A percentile compares a stretch with the other conserved stretches of the same genome.
Conservation (phyloP, 1,140 invertebrate genomes). For the Dendrolimus kikuchii region DNA sequence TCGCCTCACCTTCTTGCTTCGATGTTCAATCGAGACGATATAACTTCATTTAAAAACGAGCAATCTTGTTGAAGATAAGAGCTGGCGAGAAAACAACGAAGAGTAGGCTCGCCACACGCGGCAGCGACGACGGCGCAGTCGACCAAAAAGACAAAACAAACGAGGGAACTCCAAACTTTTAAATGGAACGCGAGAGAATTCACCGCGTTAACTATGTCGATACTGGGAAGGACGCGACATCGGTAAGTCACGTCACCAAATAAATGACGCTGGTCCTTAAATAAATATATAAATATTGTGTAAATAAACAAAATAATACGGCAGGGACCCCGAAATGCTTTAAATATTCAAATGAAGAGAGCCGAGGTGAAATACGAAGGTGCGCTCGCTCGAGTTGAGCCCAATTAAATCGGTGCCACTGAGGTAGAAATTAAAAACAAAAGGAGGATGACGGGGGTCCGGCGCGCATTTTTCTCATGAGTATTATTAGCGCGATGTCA, state of each 20-base stretch:
- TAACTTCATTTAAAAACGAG: constrained; percentile 72
- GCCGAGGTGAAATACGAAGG: constrained; percentile 69
- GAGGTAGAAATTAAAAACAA: constrained; percentile 72
- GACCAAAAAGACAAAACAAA: constrained; percentile 52
- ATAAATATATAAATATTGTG: constrained; percentile 69
- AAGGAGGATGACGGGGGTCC: constrained; percentile 64
- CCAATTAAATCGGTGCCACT: constrained; percentile 72
- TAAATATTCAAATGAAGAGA: constrained; percentile 72
- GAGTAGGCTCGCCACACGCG: constrained; percentile 59
- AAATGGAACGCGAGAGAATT: constrained; percentile 67
- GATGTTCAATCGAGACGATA: constrained; percentile 66
- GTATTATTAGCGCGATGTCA: constrained; percentile 71
- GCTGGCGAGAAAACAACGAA: constrained; percentile 69
- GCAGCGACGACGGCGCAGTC: constrained; percentile 40
- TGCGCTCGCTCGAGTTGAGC: constrained; percentile 63
- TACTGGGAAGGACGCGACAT: constrained; percentile 68
- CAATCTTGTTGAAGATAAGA: constrained; percentile 68
- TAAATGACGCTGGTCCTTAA: constrained; percentile 57
- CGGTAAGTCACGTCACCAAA: constrained; percentile 69
- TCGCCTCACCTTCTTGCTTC: constrained; percentile 59
- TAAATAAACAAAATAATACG: constrained; percentile 67
- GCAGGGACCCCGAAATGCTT: constrained; percentile 62
- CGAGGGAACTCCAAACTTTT: constrained; percentile 56
- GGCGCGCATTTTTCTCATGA: constrained; percentile 69
- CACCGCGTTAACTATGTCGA: constrained; percentile 66